Base-by-base conservation (phyloP, 2,888 invertebrate species). In the Eumerus sabulonum region DNA sequence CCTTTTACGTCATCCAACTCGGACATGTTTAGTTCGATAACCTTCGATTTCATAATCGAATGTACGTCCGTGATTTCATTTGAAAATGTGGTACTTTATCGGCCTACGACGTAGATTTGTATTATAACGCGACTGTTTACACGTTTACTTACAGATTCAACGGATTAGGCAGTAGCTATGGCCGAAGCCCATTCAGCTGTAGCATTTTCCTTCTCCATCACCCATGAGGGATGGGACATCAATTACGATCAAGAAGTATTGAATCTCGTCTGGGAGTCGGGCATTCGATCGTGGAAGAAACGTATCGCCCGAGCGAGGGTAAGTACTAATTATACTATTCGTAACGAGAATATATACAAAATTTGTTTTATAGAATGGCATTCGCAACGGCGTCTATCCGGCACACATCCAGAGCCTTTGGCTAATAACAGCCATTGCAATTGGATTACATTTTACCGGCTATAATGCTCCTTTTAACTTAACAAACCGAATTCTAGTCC, bases 101-200 rank as follows among this genome's bases (percentile, higher is more conserved):
- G n/a, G n/a, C n/a, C n/a, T n/a, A n/a, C n/a, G n/a, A n/a, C n/a
- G n/a, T n/a, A n/a, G n/a, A n/a, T n/a, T n/a, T n/a, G n/a, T n/a
- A n/a, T n/a, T n/a, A n/a, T n/a, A n/a, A n/a, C n/a, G n/a, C n/a
- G n/a, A n/a, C n/a, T n/a, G n/a, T n/a, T n/a, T n/a, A n/a, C n/a
- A n/a, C n/a, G n/a, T n/a, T n/a, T n/a, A n/a, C n/a, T 68, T 74
- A 11, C 64, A 74, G 74, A 18, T 70, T 35, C 18, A 64, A 60
- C 7, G 18, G 7, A 53, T 48, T 12, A 70, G 45, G 17, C 5
- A 68, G 67, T 70, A 82, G 83, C 54, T 82, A 99, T 99, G 98
- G 98, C 98, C 86, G 98, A 99, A 95, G 98, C 98, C 83, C 98
- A 98, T 91, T 94, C 96, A 82, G 98, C 98, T 64, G 98, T 98